Percentiles rank a stretch among this genome's conserved stretches.
These are phyloP conservation scores for Oryzias dopingdopingensis DNA, from an alignment of 2,797 vertebrate genomes.

Conservation along the genomic window DNA sequence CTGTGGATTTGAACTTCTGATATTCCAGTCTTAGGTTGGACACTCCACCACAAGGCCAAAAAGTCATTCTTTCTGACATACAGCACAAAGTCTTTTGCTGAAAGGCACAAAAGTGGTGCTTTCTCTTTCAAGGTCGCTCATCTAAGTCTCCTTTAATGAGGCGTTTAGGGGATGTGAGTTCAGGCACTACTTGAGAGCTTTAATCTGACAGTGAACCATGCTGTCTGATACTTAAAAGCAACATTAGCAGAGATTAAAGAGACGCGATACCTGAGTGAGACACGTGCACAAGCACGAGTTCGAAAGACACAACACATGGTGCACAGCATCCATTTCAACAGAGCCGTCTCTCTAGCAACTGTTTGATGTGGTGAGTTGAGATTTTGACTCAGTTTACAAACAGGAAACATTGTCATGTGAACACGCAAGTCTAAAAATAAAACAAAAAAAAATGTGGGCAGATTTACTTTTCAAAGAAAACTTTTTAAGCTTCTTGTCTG, in stretches of 20 bases:
- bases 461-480: neutral
- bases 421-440: no score
- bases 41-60: no score
- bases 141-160: conserved; percentile 11
- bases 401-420: no score
- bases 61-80: no score
- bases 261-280: conserved; percentile 35
- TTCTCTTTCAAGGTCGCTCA: neutral
- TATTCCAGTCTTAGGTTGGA: no score
- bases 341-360: neutral
- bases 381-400: no score
- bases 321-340: neutral
- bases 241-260: conserved; percentile 41
- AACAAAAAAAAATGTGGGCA: no score
- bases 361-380: no score
- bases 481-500: neutral
- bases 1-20: no score
- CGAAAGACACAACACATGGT: neutral
- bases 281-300: conserved; percentile 31
- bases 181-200: conserved; percentile 7
- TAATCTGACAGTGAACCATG: conserved; percentile 40
- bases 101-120: neutral
- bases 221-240: conserved; percentile 51
- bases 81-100: no score
- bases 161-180: neutral